Evolutionary conservation across 1,140 invertebrate genomes (phyloP), one percentile per base, ranked within the genome.

Genomic region (Orchestia grillus): DNA sequence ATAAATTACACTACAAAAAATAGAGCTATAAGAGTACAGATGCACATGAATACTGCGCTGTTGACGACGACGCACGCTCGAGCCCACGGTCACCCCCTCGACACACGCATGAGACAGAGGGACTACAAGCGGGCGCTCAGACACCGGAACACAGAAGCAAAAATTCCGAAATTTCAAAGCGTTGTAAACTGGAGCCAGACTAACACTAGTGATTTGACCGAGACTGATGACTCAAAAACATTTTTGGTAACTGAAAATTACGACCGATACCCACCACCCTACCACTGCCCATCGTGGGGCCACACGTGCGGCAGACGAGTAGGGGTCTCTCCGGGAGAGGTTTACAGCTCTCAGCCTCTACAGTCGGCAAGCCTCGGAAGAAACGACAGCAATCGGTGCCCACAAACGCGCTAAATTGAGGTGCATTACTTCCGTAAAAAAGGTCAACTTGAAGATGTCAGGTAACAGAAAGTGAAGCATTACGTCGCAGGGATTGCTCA

Each of bases 1-100:
- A 94, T 94, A 94, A 94, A 94, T 94, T 94, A 94, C 92, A 45
- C 92, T 94, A 94, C 92, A 94, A 94, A 94, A 94, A 94, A 94
- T 94, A 94, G 92, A 94, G 92, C 88, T 90, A 90, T 90, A 44
- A 90, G 62, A 77, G 62, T 77, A 77, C 62, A 77, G 62, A 77
- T 77, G 62, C 62, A 77, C 62, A 77, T 77, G 62, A 77, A 77
- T 77, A 77, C 62, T 77, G 62, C 62, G 28, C 62, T 77, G 62
- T 28, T 77, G 62, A 15, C 62, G 47, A 53, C 47, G 62, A 53
- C 47, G 47, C 47, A 53, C 28, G 62, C 62, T 77, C 28, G 11
- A 3, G 62, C 28, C 62, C 62, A 23, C 62, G 28, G 11, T 77
- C 62, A 77, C 62, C 62, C 6, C 47, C 47, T 53, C 47, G 19